Evolutionary conservation across 2,888 invertebrate genomes (phyloP).

Genomic region (Petrolisthes manimaculis): DNA sequence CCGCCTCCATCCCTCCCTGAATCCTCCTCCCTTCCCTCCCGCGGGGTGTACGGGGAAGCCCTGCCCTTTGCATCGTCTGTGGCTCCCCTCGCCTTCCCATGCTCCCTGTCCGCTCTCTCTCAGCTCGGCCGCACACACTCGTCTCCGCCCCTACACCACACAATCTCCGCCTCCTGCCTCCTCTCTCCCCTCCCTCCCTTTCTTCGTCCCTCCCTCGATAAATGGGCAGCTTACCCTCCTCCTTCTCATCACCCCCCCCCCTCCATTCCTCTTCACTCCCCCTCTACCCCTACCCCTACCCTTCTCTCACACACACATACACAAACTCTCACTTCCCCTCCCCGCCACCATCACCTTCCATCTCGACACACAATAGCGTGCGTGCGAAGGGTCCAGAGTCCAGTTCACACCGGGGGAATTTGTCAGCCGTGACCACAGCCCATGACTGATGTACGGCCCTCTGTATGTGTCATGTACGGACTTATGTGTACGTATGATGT

Average conservation of each 20-base stretch:
- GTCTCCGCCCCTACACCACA: not conserved
- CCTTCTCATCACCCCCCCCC: not conserved
- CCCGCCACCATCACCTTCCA: not conserved
- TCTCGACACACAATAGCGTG: conserved; percentile 11
- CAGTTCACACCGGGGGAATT: conserved; percentile 7
- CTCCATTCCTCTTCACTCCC: not conserved
- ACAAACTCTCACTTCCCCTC: not conserved
- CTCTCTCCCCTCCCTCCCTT: not conserved
- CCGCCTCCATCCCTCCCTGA: not conserved
- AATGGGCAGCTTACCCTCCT: not conserved
- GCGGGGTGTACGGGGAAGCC: too few relatives aligned
- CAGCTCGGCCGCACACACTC: too few relatives aligned
- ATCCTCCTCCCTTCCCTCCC: not conserved
- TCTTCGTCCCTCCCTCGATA: not conserved
- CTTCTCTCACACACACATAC: conserved; percentile 7
- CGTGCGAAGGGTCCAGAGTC: conserved; percentile 3
- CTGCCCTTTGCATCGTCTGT: too few relatives aligned
- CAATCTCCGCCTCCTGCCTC: not conserved
- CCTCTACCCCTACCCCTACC: not conserved
- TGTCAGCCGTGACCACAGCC: not conserved
- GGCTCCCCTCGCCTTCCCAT: too few relatives aligned
- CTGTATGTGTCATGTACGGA: not conserved
- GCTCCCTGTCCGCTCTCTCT: too few relatives aligned
- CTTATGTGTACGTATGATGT: not conserved
- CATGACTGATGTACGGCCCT: not conserved